phyloP scores from a whole-genome alignment of 2,797 vertebrate genomes.

The Linurgus olivaceus region DNA sequence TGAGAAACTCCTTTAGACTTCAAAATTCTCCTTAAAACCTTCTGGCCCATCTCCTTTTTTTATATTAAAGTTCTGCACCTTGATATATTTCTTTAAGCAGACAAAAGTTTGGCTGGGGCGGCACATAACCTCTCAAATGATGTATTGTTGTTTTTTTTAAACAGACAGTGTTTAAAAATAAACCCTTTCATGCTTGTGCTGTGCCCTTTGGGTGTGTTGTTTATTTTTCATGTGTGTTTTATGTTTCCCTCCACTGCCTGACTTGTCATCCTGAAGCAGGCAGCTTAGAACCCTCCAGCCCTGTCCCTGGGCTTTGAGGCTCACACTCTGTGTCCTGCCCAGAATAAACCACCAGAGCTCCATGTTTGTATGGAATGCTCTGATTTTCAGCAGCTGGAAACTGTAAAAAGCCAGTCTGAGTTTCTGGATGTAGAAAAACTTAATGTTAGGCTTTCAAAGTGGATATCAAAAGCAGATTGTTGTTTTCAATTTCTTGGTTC shows the following conservation, averaged over 20 bases:
- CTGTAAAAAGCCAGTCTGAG: background rate
- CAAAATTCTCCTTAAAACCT: background rate
- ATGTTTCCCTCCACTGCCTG: background rate
- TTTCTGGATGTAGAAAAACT: background rate
- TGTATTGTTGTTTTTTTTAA: background rate
- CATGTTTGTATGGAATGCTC: background rate
- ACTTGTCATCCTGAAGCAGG: background rate
- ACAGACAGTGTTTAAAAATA: background rate
- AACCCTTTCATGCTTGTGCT: background rate
- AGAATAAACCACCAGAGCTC: background rate
- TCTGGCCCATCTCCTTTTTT: background rate
- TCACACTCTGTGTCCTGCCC: background rate
- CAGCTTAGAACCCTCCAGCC: background rate
- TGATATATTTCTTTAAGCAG: background rate
- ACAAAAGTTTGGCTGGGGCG: background rate
- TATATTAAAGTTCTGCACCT: background rate
- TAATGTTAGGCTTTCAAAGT: background rate
- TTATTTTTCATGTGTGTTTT: background rate
- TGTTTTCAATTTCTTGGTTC: background rate
- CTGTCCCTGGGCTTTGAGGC: background rate
- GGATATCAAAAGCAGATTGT: background rate
- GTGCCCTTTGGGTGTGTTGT: background rate
- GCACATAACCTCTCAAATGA: background rate
- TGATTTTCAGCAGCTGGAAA: background rate
- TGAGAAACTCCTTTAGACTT: background rate